Evolutionary conservation across 2,113 vertebrate species (phyloP).

Genomic region (Eurypyga helias): DNA sequence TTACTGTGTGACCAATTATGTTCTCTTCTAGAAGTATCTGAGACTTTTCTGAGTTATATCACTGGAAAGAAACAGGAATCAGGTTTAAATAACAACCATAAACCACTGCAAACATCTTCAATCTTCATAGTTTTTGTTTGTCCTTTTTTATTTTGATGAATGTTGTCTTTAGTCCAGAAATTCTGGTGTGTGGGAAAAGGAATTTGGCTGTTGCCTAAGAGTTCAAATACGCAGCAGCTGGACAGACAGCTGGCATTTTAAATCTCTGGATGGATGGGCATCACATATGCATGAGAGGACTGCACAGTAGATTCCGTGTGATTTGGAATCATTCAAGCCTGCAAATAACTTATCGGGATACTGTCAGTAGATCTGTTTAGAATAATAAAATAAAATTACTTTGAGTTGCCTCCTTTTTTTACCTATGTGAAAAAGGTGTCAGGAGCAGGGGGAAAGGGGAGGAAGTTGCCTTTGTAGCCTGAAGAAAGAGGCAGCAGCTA

Average conservation of each 20-base stretch:
- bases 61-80: not conserved
- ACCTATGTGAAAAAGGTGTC: not conserved
- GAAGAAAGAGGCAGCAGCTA: not conserved
- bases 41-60: not conserved
- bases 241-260: not conserved
- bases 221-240: not conserved
- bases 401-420: not conserved
- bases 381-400: not conserved
- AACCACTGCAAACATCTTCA: not conserved
- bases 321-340: not conserved
- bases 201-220: not conserved
- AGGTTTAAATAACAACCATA: not conserved
- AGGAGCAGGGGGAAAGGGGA: not conserved
- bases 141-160: not conserved
- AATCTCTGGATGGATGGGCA: not conserved
- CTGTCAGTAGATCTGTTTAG: not conserved
- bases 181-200: not conserved
- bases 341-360: not conserved
- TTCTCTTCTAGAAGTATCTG: not conserved
- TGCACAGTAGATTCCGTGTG: not conserved
- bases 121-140: not conserved
- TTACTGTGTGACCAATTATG: fast-evolving
- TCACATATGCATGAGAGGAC: not conserved
- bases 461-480: not conserved
- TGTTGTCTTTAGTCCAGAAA: fast-evolving